phyloP scores from a whole-genome alignment of 2,888 invertebrate species.

The Platerodrilus igneus region DNA sequence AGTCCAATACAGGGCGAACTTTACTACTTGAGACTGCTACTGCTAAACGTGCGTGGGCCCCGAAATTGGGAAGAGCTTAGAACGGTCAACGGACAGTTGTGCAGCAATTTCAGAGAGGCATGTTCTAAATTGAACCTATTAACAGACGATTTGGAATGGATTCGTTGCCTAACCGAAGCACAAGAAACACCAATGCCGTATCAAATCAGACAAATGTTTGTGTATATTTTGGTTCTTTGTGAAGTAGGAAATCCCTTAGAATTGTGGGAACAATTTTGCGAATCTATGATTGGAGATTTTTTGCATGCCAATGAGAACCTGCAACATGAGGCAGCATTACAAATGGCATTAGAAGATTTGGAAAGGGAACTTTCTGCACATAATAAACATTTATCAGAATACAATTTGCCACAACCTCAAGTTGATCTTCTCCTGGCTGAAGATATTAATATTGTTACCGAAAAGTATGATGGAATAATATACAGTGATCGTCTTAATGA shows the following conservation, averaged over 20 bases:
- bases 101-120: constrained; percentile 30
- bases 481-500: not conserved
- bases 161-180: constrained; percentile 29
- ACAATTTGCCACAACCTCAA: not conserved
- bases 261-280: not conserved
- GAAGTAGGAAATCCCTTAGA: not conserved
- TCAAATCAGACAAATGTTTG: constrained; percentile 36
- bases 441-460: not conserved
- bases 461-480: not conserved
- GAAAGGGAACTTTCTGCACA: not conserved
- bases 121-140: constrained; percentile 26
- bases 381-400: not conserved
- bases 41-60: constrained; percentile 27
- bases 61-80: constrained; percentile 30
- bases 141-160: constrained; percentile 36
- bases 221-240: constrained; percentile 8
- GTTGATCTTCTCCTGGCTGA: not conserved
- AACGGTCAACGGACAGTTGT: constrained; percentile 32
- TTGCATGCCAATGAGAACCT: not conserved
- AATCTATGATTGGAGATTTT: not conserved
- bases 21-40: constrained; percentile 28
- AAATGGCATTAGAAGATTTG: not conserved
- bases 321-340: not conserved
- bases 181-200: constrained; percentile 27
- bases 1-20: constrained; percentile 17